phyloP scores from a whole-genome alignment of 2,797 vertebrate species.

The Chaunax sp. region DNA sequence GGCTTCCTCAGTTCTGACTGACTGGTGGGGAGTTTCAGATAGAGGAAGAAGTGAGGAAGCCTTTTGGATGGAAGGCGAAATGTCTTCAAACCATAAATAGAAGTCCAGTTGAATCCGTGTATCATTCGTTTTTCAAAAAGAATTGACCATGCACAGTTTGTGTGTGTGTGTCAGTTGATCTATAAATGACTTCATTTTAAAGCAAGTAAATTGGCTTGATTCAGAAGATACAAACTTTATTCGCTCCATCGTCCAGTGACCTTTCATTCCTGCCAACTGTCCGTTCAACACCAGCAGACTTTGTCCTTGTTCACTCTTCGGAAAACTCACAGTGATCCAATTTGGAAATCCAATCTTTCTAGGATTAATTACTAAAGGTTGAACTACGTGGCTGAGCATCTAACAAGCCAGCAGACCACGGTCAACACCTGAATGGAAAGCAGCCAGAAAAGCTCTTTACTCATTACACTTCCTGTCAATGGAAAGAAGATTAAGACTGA shows the following conservation, averaged over 20 bases:
- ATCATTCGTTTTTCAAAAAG: no score
- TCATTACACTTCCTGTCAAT: slow-evolving; percentile 79
- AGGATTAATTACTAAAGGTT: slow-evolving; percentile 72
- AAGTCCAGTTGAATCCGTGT: no score
- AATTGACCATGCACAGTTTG: background rate
- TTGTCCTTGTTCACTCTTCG: slow-evolving; percentile 52
- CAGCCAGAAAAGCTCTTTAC: slow-evolving; percentile 83
- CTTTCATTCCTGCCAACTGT: slow-evolving; percentile 20
- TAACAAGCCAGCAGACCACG: slow-evolving; percentile 64
- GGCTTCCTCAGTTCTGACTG: no score
- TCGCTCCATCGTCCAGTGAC: background rate
- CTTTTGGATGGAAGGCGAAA: no score
- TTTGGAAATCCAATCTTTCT: slow-evolving; percentile 62
- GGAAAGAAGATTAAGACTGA: slow-evolving; percentile 78
- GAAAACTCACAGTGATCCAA: slow-evolving; percentile 54
- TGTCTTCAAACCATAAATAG: no score
- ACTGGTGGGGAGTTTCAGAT: no score
- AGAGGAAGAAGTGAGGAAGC: no score
- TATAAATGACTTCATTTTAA: background rate
- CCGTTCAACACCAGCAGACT: slow-evolving; percentile 34
- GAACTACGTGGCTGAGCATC: slow-evolving; percentile 45
- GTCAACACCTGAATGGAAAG: slow-evolving; percentile 77
- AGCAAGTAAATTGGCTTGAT: background rate
- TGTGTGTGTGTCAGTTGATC: background rate
- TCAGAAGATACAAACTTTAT: background rate